These are phyloP conservation scores for Melozone crissalis DNA, from an alignment of 2,113 vertebrate genomes.

Conservation along the genomic window DNA sequence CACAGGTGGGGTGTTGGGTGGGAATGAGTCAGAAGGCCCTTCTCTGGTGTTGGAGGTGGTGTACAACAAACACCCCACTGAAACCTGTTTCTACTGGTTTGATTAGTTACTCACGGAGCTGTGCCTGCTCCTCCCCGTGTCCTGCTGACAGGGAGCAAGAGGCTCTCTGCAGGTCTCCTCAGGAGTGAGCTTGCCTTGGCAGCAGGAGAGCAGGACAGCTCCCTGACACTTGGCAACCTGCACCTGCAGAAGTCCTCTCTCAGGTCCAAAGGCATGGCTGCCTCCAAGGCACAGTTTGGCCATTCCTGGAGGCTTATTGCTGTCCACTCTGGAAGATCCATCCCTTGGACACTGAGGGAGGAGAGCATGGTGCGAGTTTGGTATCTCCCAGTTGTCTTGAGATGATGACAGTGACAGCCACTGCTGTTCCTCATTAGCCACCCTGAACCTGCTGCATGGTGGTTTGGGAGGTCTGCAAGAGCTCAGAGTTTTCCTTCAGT, in stretches of 20 bases:
- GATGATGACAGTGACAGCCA: not conserved
- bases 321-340: fast-evolving
- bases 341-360: not conserved
- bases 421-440: not conserved
- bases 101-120: not conserved
- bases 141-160: not conserved
- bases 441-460: not conserved
- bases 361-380: not conserved
- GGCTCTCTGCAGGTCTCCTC: not conserved
- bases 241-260: not conserved
- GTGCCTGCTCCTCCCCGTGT: not conserved
- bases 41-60: not conserved
- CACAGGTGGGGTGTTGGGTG: not conserved
- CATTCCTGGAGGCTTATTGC: not conserved
- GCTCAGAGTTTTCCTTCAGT: not conserved
- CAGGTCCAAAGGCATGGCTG: not conserved
- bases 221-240: not conserved
- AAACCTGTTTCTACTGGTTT: conserved; percentile 62
- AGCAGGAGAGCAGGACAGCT: not conserved
- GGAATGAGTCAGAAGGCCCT: conserved; percentile 46
- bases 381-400: not conserved
- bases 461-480: not conserved
- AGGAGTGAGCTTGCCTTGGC: conserved; percentile 6
- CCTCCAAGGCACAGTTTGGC: not conserved
- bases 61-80: not conserved